Conservation (phyloP, 2,797 vertebrate species). For the Antennarius maculatus region DNA sequence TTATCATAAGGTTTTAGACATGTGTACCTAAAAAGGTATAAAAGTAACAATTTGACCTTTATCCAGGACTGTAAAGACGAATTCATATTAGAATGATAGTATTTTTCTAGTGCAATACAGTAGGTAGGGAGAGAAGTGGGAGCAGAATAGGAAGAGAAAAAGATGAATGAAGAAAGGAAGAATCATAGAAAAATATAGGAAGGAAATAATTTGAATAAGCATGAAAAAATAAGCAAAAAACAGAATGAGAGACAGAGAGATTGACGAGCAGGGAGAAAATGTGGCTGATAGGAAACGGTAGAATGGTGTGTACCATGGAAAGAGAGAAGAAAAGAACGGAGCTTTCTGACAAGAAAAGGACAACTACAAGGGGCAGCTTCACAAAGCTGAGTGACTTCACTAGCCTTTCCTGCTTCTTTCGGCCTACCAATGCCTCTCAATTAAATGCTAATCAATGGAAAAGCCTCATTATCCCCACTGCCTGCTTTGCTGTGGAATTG, state of each 20-base stretch:
- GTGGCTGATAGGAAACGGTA: background rate
- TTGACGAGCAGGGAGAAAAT: background rate
- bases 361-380: constrained; percentile 14
- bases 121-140: constrained; percentile 6
- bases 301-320: background rate
- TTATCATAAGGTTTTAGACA: too few species aligned
- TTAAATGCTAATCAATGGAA: constrained; percentile 77
- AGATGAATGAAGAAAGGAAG: constrained; percentile 13
- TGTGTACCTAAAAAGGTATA: too few species aligned
- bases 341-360: constrained; percentile 31
- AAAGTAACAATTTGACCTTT: constrained; percentile 1
- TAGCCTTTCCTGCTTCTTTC: constrained; percentile 55
- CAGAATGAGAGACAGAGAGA: background rate
- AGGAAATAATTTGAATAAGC: constrained; percentile 34
- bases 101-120: constrained; percentile 36
- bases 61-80: constrained; percentile 52
- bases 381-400: constrained; percentile 50
- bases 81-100: constrained; percentile 67
- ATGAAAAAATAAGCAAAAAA: constrained; percentile 7
- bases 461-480: constrained; percentile 73
- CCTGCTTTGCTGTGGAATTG: constrained; percentile 68
- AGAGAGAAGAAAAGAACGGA: constrained; percentile 23
- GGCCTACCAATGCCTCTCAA: constrained; percentile 68
- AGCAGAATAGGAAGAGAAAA: constrained; percentile 13
- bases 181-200: constrained; percentile 16